Evolutionary conservation across 2,797 vertebrate species (phyloP).

Genomic region (Kryptopterus vitreolus): DNA sequence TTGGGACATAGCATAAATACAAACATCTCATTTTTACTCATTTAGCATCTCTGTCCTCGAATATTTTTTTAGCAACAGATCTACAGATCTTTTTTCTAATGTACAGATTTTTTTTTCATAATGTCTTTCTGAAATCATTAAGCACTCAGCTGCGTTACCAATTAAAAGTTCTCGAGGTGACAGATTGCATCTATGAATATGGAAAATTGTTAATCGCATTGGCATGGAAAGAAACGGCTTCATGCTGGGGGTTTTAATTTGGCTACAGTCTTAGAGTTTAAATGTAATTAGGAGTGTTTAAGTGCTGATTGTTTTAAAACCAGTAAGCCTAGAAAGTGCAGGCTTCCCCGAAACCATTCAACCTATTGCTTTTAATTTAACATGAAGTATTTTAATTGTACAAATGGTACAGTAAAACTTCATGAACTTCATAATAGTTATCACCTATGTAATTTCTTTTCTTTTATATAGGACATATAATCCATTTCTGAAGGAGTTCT

Average conservation of each 20-base stretch:
- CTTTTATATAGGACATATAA: no score
- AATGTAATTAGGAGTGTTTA: not conserved
- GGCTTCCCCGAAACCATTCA: not conserved
- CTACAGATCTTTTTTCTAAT: no score
- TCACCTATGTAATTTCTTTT: not conserved
- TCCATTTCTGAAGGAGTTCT: no score
- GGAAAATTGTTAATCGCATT: not conserved
- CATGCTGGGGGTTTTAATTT: conserved; percentile 6
- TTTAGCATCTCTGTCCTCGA: no score
- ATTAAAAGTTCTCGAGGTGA: not conserved
- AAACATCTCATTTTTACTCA: no score
- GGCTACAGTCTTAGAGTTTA: not conserved
- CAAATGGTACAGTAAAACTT: not conserved
- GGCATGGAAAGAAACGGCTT: not conserved
- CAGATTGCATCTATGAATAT: not conserved
- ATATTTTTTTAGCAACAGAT: no score
- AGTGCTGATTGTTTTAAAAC: not conserved
- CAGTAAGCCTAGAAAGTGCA: not conserved
- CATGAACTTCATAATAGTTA: not conserved
- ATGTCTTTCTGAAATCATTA: not conserved
- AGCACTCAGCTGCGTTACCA: not conserved
- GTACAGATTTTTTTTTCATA: not conserved
- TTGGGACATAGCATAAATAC: no score
- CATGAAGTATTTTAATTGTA: not conserved
- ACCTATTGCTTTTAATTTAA: not conserved